Base-by-base conservation (phyloP, 1,140 invertebrate species). In the Caerostris extrusa region DNA sequence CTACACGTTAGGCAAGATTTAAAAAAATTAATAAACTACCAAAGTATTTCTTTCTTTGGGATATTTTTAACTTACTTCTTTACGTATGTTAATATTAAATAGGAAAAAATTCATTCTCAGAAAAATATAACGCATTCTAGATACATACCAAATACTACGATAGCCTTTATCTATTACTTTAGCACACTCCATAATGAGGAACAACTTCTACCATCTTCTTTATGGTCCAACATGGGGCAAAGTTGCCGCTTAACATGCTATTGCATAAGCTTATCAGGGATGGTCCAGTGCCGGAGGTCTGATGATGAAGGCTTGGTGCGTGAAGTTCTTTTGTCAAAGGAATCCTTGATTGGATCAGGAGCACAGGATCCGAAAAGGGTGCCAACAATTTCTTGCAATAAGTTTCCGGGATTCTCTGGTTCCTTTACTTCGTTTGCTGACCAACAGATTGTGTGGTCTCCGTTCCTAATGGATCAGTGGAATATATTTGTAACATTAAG, bases 281-380 rank as follows among this genome's bases (percentile, higher is more conserved):
- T 34, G 19, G 19, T 71, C 19, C 69, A 71, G 2, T 50, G 69
- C 67, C 67, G 19, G 6, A 69, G 67, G n/a, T 71, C 69, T 77
- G 69, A 77, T 77, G 69, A 77, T 77, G 19, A 7, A 77, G 69
- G 10, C 50, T 10, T 77, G 19, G 10, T 1, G 69, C 19, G 69
- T 12, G 12, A 77, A 50, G 7, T 34, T 77, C 34, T 50, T 53
- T 77, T 77, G 69, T 77, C 69, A 77, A 71, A 77, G 69, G 69
- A 34, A 77, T 77, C 19, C 69, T 19, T 77, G 69, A 77, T 77
- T 77, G 69, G 34, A 77, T 77, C 69, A 77, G 19, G 7, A 77
- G 19, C 34, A 19, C 3, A 1, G 3, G 69, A 77, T 77, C 69
- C 19, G 69, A 19, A 77, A 77, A 77, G 8, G 10, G 12, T 10